Evolutionary conservation across 2,888 invertebrate species (phyloP).

Genomic region (Tachina fera): DNA sequence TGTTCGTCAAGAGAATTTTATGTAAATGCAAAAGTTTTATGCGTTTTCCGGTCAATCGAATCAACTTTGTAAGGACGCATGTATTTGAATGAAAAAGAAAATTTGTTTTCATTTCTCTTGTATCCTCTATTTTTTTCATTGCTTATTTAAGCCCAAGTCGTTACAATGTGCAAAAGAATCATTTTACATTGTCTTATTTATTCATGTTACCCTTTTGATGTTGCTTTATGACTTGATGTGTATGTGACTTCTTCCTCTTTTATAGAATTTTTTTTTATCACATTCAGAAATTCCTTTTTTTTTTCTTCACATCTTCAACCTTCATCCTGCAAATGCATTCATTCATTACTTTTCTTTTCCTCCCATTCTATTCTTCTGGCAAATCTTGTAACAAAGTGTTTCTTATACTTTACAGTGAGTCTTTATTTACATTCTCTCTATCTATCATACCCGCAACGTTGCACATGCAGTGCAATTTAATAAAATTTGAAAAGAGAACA

Average conservation of each 20-base stretch:
- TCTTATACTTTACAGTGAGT: constrained; percentile 14
- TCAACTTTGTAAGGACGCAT: not conserved
- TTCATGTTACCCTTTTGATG: constrained; percentile 25
- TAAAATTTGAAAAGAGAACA: constrained; percentile 28
- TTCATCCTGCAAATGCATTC: constrained; percentile 30
- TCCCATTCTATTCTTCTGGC: constrained; percentile 5
- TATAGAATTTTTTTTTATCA: constrained; percentile 20
- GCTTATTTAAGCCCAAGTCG: not conserved
- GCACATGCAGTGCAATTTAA: constrained; percentile 20
- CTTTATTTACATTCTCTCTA: constrained; percentile 33
- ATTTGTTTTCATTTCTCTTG: not conserved
- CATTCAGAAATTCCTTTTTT: constrained; percentile 6
- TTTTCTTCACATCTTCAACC: not conserved
- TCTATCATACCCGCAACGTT: constrained; percentile 13
- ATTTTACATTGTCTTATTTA: constrained; percentile 37
- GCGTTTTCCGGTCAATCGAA: not conserved
- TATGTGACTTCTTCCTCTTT: not conserved
- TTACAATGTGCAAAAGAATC: constrained; percentile 15
- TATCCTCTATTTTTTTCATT: not conserved
- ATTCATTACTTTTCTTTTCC: constrained; percentile 4
- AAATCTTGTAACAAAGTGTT: constrained; percentile 34
- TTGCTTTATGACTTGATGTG: constrained; percentile 36
- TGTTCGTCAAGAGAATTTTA: not conserved
- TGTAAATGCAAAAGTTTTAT: not conserved
- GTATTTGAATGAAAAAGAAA: not conserved